Percentiles rank a stretch among this genome's conserved stretches.
These are phyloP conservation scores for Noctua janthe DNA, from an alignment of 2,888 invertebrate species.

Conservation along the genomic window DNA sequence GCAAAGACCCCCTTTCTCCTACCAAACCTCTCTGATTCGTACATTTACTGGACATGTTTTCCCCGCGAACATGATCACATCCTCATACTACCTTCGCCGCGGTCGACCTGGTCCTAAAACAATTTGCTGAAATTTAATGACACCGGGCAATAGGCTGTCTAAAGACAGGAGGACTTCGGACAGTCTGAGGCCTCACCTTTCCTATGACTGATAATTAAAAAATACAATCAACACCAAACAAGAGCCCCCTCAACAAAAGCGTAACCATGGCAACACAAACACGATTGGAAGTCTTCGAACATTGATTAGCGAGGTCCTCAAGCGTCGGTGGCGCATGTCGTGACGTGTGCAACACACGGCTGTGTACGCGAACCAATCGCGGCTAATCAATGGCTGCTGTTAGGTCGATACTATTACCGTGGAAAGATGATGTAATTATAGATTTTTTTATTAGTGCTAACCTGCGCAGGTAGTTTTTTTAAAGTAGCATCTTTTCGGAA, in stretches of 20 bases:
- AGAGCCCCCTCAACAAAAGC: background rate
- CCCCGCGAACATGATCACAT: no score
- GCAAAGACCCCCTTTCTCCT: no score
- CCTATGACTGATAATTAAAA: no score
- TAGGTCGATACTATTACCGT: slow-evolving; percentile 63
- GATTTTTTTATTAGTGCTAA: slow-evolving; percentile 25
- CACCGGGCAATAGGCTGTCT: background rate
- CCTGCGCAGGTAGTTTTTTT: slow-evolving; percentile 5
- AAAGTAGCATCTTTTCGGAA: background rate
- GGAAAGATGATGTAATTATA: slow-evolving; percentile 50
- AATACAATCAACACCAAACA: background rate
- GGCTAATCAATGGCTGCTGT: slow-evolving; percentile 57
- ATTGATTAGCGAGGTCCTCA: slow-evolving; percentile 57
- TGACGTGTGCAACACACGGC: slow-evolving; percentile 57
- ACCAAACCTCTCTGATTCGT: no score
- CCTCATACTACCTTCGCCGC: no score
- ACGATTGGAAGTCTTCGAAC: slow-evolving; percentile 47
- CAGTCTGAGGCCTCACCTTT: no score
- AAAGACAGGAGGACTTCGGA: background rate
- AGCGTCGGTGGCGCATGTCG: slow-evolving; percentile 48
- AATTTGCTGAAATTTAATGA: no score
- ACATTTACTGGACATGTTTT: no score
- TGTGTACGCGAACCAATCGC: slow-evolving; percentile 29
- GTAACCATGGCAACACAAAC: slow-evolving; percentile 35
- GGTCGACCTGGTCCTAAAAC: no score